These are phyloP conservation scores for Tetragonula carbonaria DNA, from an alignment of 2,888 invertebrate genomes.

Conservation along the genomic window DNA sequence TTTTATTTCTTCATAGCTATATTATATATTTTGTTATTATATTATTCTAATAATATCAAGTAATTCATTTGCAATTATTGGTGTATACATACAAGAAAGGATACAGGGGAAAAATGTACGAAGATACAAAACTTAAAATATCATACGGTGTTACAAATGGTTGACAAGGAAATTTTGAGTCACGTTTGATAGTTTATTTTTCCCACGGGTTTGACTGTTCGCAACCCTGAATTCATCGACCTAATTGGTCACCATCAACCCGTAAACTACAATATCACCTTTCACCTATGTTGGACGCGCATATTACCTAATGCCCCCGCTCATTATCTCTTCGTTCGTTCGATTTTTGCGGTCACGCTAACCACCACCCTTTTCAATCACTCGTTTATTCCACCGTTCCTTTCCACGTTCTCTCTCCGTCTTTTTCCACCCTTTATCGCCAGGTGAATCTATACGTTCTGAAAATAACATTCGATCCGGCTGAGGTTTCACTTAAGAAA, in stretches of 20 bases:
- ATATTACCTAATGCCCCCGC: constrained; percentile 37
- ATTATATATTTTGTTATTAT: no score
- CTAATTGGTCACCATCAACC: constrained; percentile 21
- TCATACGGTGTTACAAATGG: not conserved
- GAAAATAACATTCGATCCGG: constrained; percentile 22
- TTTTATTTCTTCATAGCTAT: no score
- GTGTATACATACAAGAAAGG: no score
- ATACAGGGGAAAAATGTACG: not conserved
- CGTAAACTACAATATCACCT: constrained; percentile 36
- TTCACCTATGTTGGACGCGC: constrained; percentile 40
- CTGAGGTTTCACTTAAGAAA: not conserved
- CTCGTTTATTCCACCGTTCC: not conserved
- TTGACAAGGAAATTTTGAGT: constrained; percentile 6
- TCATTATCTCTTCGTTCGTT: constrained; percentile 51
- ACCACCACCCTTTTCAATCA: constrained; percentile 48
- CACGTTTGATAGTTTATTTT: not conserved
- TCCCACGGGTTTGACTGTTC: not conserved
- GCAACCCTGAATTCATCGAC: constrained; percentile 15
- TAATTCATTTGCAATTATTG: no score
- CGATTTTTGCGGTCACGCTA: constrained; percentile 58
- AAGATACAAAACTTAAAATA: not conserved
- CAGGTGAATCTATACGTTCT: not conserved
- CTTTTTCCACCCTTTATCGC: not conserved
- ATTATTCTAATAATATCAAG: no score
- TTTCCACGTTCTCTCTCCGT: not conserved